Conservation (phyloP, 2,797 vertebrate genomes). For the Simalia tracyae region DNA sequence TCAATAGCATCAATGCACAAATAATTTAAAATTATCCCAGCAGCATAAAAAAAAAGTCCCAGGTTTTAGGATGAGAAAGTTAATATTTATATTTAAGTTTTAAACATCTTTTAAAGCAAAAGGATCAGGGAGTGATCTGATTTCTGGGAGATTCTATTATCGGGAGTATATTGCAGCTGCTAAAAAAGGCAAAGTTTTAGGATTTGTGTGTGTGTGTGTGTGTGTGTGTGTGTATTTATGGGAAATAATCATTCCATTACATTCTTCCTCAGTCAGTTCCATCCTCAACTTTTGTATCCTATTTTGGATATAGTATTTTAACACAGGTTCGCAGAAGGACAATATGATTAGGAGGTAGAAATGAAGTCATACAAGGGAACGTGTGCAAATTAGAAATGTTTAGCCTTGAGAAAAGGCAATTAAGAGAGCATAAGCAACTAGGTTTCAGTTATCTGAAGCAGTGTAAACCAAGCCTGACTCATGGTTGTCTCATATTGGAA, state of each 20-base stretch:
- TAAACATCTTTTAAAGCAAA: too few species aligned
- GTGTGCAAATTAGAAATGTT: neutral
- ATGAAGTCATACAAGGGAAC: neutral
- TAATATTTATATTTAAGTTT: too few species aligned
- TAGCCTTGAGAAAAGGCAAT: neutral
- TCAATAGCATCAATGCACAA: neutral
- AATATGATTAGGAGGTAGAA: neutral
- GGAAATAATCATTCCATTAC: neutral
- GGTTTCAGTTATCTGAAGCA: neutral
- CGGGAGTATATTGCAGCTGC: neutral
- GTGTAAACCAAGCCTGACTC: neutral
- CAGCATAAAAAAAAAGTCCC: too few species aligned
- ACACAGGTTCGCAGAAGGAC: neutral
- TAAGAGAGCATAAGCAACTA: neutral
- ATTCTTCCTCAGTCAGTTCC: neutral
- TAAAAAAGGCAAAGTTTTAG: neutral
- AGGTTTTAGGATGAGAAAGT: too few species aligned
- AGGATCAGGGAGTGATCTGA: too few species aligned
- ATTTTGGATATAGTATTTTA: neutral
- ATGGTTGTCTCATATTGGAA: neutral
- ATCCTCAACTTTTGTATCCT: neutral
- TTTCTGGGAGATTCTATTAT: neutral
- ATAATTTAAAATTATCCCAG: neutral
- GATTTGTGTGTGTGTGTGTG: neutral
- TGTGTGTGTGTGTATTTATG: too few species aligned